These are phyloP conservation scores for Dipodomys merriami DNA, from an alignment of 2,113 vertebrate species.

Conservation along the genomic window DNA sequence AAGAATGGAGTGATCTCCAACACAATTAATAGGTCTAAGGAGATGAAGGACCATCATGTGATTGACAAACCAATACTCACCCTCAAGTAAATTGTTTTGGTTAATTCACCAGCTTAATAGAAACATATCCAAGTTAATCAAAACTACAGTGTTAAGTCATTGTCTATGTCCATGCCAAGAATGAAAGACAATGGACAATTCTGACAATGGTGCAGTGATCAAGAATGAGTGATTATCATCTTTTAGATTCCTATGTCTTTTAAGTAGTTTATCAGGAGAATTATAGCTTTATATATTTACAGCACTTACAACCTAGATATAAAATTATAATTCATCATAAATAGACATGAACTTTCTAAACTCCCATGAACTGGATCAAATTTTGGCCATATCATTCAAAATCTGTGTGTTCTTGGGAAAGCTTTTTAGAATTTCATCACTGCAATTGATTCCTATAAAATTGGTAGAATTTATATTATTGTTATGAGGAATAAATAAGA, in stretches of 20 bases:
- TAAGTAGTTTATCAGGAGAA: too few relatives aligned
- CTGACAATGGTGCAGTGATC: neutral
- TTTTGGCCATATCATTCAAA: neutral
- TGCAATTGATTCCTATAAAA: neutral
- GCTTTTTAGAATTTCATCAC: neutral
- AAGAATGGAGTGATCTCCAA: neutral
- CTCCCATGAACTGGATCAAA: neutral
- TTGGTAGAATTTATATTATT: neutral
- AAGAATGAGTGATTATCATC: neutral
- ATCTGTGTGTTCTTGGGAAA: neutral
- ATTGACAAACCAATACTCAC: neutral
- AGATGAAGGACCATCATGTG: neutral
- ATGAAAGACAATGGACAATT: neutral
- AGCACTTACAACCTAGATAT: neutral
- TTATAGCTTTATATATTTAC: too few relatives aligned
- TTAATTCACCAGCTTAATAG: neutral
- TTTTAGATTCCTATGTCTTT: too few relatives aligned
- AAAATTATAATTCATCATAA: neutral
- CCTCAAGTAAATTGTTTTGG: neutral
- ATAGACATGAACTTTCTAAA: neutral
- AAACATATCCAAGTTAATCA: neutral
- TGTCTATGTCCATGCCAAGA: neutral
- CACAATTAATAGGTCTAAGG: neutral
- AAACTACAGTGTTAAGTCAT: neutral
- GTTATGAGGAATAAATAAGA: neutral